These are phyloP conservation scores for Aradus depressus DNA, from an alignment of 2,888 invertebrate species.

Conservation along the genomic window DNA sequence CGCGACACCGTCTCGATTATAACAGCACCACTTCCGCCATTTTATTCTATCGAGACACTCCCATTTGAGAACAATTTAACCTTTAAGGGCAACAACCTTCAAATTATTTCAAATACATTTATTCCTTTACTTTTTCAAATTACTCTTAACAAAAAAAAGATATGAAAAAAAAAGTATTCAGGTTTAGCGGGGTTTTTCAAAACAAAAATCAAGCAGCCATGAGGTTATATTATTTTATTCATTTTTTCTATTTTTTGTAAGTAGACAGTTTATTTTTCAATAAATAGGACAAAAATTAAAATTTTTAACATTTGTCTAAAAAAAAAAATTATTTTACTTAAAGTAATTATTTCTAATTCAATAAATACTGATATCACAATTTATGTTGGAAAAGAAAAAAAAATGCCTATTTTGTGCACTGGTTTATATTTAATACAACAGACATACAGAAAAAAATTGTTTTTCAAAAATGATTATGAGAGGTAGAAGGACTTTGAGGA, in stretches of 20 bases:
- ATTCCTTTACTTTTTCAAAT: too few relatives aligned
- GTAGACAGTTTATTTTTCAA: too few relatives aligned
- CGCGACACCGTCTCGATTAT: conserved; percentile 21
- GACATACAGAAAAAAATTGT: too few relatives aligned
- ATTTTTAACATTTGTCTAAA: neutral
- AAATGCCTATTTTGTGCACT: neutral
- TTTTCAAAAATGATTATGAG: neutral
- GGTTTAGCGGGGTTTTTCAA: neutral
- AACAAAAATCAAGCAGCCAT: neutral
- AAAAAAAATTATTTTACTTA: neutral
- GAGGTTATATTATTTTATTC: too few relatives aligned
- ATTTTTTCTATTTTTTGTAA: too few relatives aligned
- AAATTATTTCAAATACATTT: neutral
- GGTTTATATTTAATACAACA: neutral
- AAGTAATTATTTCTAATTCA: neutral
- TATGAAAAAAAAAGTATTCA: neutral
- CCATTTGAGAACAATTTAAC: neutral
- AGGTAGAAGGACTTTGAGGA: neutral
- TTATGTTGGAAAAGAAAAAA: conserved; percentile 1
- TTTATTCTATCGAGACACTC: conserved; percentile 7
- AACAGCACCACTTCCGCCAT: conserved; percentile 17
- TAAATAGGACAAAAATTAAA: too few relatives aligned
- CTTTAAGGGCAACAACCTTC: conserved; percentile 12
- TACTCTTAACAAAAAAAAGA: neutral
- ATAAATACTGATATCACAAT: neutral